A percentile compares a stretch with the other conserved stretches of the same genome.
These are phyloP conservation scores for Acinonyx jubatus DNA, from an alignment of 2,113 vertebrate species.

Conservation along the genomic window DNA sequence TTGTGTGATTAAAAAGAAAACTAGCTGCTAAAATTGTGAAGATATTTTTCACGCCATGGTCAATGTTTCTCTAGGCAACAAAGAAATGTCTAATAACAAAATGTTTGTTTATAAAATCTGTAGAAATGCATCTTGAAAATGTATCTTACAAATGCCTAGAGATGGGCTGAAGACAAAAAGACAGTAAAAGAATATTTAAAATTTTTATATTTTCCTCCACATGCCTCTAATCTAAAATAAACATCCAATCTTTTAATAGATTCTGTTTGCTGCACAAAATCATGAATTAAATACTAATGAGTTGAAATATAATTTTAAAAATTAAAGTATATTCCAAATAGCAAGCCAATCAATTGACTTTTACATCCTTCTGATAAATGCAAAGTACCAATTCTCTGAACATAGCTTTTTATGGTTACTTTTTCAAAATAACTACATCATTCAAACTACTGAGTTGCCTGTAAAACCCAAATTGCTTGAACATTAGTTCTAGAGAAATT, in stretches of 20 bases:
- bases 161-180: background rate
- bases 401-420: slow-evolving; percentile 61
- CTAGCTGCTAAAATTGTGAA: background rate
- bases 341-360: slow-evolving; percentile 51
- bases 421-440: slow-evolving; percentile 68
- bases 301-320: slow-evolving; percentile 31
- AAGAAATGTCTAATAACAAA: slow-evolving; percentile 27
- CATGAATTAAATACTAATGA: slow-evolving; percentile 44
- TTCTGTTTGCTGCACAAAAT: background rate
- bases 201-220: slow-evolving; percentile 18
- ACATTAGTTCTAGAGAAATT: slow-evolving; percentile 62
- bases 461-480: slow-evolving; percentile 68
- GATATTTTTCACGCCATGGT: background rate
- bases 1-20: background rate
- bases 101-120: slow-evolving; percentile 29
- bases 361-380: slow-evolving; percentile 42
- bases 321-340: slow-evolving; percentile 45
- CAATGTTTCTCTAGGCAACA: background rate
- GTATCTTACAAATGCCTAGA: background rate
- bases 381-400: slow-evolving; percentile 49
- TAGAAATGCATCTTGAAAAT: background rate
- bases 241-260: background rate
- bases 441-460: slow-evolving; percentile 52
- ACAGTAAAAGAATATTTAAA: background rate
- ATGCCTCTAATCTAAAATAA: slow-evolving; percentile 31